phyloP scores from a whole-genome alignment of 1,140 invertebrate species.

The Drosophila yakuba region DNA sequence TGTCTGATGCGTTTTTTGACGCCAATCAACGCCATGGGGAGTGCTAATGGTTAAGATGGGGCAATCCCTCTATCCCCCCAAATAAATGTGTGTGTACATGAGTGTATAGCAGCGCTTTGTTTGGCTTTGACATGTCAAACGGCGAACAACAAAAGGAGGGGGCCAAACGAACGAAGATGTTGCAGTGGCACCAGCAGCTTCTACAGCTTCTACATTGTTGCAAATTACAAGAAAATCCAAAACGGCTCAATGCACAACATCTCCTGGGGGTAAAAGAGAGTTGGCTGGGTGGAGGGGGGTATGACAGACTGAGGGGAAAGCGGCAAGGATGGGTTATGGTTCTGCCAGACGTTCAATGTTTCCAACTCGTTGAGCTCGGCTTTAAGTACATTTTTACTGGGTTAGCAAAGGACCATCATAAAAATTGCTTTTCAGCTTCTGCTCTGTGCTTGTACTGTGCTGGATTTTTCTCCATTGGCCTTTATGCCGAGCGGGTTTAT shows the following conservation, averaged over 20 bases:
- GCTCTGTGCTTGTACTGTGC: neutral
- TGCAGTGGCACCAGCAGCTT: conserved; percentile 42
- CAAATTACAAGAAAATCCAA: conserved; percentile 73
- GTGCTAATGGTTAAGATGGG: conserved; percentile 16
- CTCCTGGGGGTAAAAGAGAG: neutral
- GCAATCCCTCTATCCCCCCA: neutral
- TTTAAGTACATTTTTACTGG: conserved; percentile 71
- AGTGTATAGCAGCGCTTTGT: conserved; percentile 56
- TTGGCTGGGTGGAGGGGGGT: neutral
- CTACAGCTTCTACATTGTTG: conserved; percentile 61
- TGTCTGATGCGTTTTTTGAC: conserved; percentile 76
- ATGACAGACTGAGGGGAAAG: conserved; percentile 1
- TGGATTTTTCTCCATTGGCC: conserved; percentile 51
- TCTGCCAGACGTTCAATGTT: conserved; percentile 68
- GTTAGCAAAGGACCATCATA: conserved; percentile 55
- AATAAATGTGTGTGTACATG: conserved; percentile 5
- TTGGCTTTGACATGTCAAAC: conserved; percentile 71
- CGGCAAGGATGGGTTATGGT: conserved; percentile 46
- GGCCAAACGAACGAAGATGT: conserved; percentile 13
- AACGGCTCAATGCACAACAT: conserved; percentile 71
- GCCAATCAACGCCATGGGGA: conserved; percentile 67
- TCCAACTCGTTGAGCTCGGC: conserved; percentile 66
- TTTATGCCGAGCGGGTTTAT: conserved; percentile 63
- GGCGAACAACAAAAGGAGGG: conserved; percentile 48
- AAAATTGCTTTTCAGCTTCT: conserved; percentile 56